Evolutionary conservation across 1,140 invertebrate species (phyloP).

Genomic region (Archegozetes longisetosus): DNA sequence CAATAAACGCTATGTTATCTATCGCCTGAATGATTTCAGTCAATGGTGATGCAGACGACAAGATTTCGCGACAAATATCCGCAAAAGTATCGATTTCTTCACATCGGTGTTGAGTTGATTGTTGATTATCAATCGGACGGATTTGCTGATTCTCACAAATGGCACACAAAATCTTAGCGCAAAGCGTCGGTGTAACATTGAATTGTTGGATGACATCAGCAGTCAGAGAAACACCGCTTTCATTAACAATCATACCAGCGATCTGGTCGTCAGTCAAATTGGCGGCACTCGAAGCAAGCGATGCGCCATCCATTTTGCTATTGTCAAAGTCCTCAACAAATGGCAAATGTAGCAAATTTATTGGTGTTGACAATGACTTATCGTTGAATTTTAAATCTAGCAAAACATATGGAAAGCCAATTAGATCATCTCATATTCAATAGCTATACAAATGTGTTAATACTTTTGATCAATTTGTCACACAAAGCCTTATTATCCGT

Average conservation of each 20-base stretch:
- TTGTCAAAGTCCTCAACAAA: background rate
- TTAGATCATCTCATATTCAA: background rate
- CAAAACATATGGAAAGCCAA: background rate
- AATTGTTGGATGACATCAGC: constrained; percentile 11
- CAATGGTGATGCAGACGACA: constrained; percentile 15
- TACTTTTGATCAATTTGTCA: background rate
- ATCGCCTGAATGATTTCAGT: constrained; percentile 15
- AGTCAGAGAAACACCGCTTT: constrained; percentile 8
- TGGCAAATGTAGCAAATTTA: background rate
- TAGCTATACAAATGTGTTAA: background rate
- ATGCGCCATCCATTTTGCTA: background rate
- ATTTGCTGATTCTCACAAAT: constrained; percentile 2
- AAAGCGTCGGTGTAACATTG: constrained; percentile 12
- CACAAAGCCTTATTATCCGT: background rate
- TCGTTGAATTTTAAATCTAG: background rate
- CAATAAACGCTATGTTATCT: constrained; percentile 13
- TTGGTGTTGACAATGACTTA: background rate
- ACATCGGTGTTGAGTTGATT: background rate
- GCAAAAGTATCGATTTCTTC: constrained; percentile 16
- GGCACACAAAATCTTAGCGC: constrained; percentile 9
- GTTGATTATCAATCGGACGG: background rate
- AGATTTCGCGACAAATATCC: constrained; percentile 13
- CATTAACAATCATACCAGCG: constrained; percentile 10
- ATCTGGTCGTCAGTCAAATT: constrained; percentile 9
- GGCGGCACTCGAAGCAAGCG: background rate